Conservation (phyloP, 2,888 invertebrate genomes). For the Podotricha telesiphe region DNA sequence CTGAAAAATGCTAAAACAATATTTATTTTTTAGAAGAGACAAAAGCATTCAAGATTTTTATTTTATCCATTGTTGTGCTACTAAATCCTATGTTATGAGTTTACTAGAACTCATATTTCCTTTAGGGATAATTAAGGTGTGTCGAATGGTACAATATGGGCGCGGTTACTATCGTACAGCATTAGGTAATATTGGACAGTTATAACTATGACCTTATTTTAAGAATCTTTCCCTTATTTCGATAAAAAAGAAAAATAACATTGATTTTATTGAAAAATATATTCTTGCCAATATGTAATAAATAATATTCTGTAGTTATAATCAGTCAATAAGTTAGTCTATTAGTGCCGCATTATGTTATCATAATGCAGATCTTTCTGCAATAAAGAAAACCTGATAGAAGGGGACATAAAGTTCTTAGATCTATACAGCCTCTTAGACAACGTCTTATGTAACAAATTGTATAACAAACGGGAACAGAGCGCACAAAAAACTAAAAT, state of each 20-base stretch:
- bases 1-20: not conserved
- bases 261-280: not conserved
- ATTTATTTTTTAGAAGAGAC: not conserved
- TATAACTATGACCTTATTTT: not conserved
- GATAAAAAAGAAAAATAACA: not conserved
- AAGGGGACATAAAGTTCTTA: constrained; percentile 1
- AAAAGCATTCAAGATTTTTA: not conserved
- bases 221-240: not conserved
- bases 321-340: not conserved
- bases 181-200: not conserved
- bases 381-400: not conserved
- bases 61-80: not conserved
- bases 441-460: constrained; percentile 10
- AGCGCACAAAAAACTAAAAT: constrained; percentile 1
- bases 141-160: constrained; percentile 4
- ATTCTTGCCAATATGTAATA: too few species aligned
- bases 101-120: not conserved
- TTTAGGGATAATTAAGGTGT: constrained; percentile 3
- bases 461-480: not conserved
- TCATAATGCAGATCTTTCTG: constrained; percentile 16
- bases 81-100: not conserved
- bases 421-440: constrained; percentile 25
- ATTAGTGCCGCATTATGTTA: not conserved
- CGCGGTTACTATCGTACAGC: constrained; percentile 6
- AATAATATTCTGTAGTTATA: too few species aligned